phyloP scores from a whole-genome alignment of 23 tunicate species.

The Halocynthia aurantium region DNA sequence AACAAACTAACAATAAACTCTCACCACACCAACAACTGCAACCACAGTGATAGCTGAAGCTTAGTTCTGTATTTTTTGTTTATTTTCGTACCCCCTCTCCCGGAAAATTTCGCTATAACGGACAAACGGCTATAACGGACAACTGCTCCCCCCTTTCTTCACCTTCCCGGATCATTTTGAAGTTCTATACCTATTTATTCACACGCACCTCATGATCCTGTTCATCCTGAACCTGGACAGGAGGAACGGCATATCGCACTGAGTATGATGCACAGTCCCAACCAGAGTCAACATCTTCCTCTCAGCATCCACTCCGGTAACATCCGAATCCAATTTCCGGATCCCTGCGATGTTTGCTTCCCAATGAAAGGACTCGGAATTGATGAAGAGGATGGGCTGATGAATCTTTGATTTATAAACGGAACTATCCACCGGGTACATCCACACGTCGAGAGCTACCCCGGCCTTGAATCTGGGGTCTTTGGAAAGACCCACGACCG shows the following conservation, averaged over 20 bases:
- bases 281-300: constrained; percentile 19
- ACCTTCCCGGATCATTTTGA: too few species aligned
- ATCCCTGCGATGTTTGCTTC: constrained; percentile 20
- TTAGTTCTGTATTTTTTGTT: too few species aligned
- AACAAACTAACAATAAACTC: too few species aligned
- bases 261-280: constrained; percentile 31
- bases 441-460: constrained; percentile 30
- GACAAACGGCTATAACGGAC: too few species aligned
- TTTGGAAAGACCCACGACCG: constrained; percentile 5
- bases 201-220: too few species aligned
- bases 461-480: constrained; percentile 20
- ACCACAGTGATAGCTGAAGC: too few species aligned
- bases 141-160: too few species aligned
- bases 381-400: constrained; percentile 28
- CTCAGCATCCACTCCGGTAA: constrained; percentile 12
- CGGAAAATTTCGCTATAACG: too few species aligned
- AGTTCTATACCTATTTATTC: too few species aligned
- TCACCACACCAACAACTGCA: too few species aligned
- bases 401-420: neutral
- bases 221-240: too few species aligned
- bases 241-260: constrained; percentile 13
- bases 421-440: constrained; percentile 3
- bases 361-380: constrained; percentile 8
- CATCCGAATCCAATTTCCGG: constrained; percentile 15
- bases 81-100: too few species aligned